Evolutionary conservation across 23 tunicate genomes (phyloP), one percentile per base, ranked within the genome.

Genomic region (Aplidium turbinatum): DNA sequence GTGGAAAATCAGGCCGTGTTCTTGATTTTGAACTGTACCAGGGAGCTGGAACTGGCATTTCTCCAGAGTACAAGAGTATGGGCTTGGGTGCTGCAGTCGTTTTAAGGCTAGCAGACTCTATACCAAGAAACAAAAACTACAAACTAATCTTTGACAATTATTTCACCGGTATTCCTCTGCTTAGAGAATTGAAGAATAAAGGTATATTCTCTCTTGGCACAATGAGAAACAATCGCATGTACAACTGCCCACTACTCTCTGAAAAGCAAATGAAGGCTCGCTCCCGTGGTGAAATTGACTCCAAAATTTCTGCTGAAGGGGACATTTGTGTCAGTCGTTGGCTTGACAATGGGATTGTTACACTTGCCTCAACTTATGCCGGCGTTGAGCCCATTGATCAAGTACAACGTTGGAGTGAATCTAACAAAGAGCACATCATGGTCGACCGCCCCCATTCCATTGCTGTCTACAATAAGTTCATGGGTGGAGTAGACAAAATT

Each of bases 11-110:
- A 11, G 67, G 67, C 18, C 30, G 67, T 29, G 22, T 31, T 16
- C 35, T 29, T n/a, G 73, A 67, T 36, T 67, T 67, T 40, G 73
- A 67, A 36, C 35, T 67, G 22, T 67, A 67, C 38, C 73, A 67
- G 38, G 58, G 73, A 16, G 51, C 73, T 19, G 73, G 73, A 38
- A 67, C 73, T 9, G 57, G 73, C 11, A 33, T 67, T 36, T 23
- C 73, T 3, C 7, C 23, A 36, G 73, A 67, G 16, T 38, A 55
- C 21, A 35, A 67, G 57, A 55, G 29, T 38, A 5, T 67, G 4
- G 73, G 58, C 21, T 55, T 35, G 22, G 73, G 73, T 7, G 73
- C 32, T 35, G 5, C 58, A 20, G 25, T 67, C 23, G 73, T 38
- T 6, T 6, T 36, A 16, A 22, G 73, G 5, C 31, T 67, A 5